These are phyloP conservation scores for Carterocephalus palaemon DNA, from an alignment of 2,888 invertebrate genomes.

Conservation along the genomic window DNA sequence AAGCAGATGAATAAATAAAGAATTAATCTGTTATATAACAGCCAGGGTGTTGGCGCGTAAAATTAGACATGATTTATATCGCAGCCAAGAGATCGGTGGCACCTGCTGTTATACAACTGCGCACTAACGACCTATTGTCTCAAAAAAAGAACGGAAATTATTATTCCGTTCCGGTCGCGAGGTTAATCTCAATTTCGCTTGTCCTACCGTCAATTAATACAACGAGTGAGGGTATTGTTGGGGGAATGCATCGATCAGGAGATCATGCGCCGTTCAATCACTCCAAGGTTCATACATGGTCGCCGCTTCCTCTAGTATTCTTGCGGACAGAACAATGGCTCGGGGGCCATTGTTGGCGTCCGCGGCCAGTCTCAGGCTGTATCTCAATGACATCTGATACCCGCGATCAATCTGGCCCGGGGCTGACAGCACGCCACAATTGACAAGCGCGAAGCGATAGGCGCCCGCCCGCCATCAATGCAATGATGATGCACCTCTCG, in stretches of 20 bases:
- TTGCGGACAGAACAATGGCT: conserved; percentile 71
- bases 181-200: conserved; percentile 40
- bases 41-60: conserved; percentile 35
- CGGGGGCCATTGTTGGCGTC: conserved; percentile 55
- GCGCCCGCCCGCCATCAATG: conserved; percentile 3
- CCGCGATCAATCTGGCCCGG: conserved; percentile 45
- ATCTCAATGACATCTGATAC: conserved; percentile 72
- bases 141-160: conserved; percentile 41
- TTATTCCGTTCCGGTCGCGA: conserved; percentile 57
- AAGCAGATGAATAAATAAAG: conserved; percentile 18
- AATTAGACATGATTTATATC: conserved; percentile 36
- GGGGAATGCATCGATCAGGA: conserved; percentile 31
- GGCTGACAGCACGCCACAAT: conserved; percentile 20
- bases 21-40: conserved; percentile 34
- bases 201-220: conserved; percentile 30
- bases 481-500: conserved; percentile 9
- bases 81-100: conserved; percentile 30
- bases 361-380: conserved; percentile 48
- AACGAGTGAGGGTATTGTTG: conserved; percentile 36
- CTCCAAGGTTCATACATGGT: conserved; percentile 59
- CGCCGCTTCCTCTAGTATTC: conserved; percentile 64
- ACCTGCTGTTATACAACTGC: conserved; percentile 38
- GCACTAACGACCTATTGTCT: conserved; percentile 51
- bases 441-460: conserved; percentile 20
- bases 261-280: conserved; percentile 36